These are phyloP conservation scores for Amphipoea lucens DNA, from an alignment of 2,888 invertebrate genomes.

Conservation along the genomic window DNA sequence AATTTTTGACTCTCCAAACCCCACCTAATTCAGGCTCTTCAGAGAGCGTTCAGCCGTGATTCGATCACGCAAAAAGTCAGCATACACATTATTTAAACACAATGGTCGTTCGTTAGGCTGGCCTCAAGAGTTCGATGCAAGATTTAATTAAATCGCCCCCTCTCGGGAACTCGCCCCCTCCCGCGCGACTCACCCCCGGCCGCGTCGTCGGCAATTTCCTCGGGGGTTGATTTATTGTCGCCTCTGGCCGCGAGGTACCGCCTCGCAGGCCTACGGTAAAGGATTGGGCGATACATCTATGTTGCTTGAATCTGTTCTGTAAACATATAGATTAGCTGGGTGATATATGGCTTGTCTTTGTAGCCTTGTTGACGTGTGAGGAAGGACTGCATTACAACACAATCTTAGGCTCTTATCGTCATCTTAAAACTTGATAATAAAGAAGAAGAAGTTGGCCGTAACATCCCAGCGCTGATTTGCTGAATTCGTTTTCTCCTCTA, in stretches of 20 bases:
- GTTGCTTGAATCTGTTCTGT: conserved; percentile 68
- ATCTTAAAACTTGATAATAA: neutral
- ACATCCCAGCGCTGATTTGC: too few relatives aligned
- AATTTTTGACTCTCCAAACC: conserved; percentile 56
- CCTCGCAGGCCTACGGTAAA: conserved; percentile 79
- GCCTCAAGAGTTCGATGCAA: conserved; percentile 91
- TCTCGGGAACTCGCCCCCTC: conserved; percentile 64
- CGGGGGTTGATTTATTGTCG: conserved; percentile 90
- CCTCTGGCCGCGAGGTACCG: conserved; percentile 82
- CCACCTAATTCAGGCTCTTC: conserved; percentile 71
- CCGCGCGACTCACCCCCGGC: conserved; percentile 63
- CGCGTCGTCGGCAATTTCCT: conserved; percentile 88
- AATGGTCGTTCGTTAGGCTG: conserved; percentile 89
- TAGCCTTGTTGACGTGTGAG: conserved; percentile 18
- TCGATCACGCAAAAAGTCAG: conserved; percentile 84
- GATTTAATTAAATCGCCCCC: conserved; percentile 91
- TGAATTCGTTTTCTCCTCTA: too few relatives aligned
- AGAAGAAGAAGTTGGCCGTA: too few relatives aligned
- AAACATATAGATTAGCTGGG: conserved; percentile 62
- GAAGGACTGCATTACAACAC: neutral
- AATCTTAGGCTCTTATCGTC: neutral
- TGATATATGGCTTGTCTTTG: conserved; percentile 50
- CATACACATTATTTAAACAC: conserved; percentile 89
- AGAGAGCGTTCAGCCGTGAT: conserved; percentile 71
- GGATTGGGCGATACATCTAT: conserved; percentile 82